Percentiles rank a stretch among this genome's conserved stretches.
Conservation (phyloP, 2,888 invertebrate genomes). For the Caenorhabditis drosophilae region DNA sequence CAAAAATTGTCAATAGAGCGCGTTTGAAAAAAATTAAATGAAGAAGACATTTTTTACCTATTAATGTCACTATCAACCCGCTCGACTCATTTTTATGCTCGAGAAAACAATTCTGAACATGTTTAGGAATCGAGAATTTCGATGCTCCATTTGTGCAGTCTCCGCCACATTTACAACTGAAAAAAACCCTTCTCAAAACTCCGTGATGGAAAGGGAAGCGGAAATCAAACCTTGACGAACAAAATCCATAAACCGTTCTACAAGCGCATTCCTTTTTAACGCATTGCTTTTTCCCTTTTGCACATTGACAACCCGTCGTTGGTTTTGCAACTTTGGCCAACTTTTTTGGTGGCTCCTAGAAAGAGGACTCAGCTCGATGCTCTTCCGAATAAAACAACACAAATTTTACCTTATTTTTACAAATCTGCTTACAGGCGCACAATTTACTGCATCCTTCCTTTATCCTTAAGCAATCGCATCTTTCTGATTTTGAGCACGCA, state of each 20-base stretch:
- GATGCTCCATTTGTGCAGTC: slow-evolving; percentile 69
- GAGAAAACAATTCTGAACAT: slow-evolving; percentile 68
- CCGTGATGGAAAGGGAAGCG: no score
- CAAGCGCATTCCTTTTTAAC: slow-evolving; percentile 69
- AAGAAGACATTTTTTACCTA: no score
- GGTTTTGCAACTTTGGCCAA: slow-evolving; percentile 65
- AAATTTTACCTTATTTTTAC: slow-evolving; percentile 68
- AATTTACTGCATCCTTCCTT: slow-evolving; percentile 68
- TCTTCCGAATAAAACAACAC: no score
- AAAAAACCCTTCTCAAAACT: neutral
- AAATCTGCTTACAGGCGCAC: slow-evolving; percentile 68
- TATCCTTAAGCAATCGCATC: slow-evolving; percentile 69
- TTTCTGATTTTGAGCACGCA: slow-evolving; percentile 66
- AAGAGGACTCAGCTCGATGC: no score
- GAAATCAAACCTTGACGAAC: slow-evolving; percentile 56
- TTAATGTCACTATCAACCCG: slow-evolving; percentile 67
- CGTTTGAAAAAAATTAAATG: no score
- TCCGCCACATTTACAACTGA: slow-evolving; percentile 67
- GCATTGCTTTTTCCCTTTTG: slow-evolving; percentile 69
- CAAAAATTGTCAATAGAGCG: no score
- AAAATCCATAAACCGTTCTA: slow-evolving; percentile 67
- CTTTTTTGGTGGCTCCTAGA: slow-evolving; percentile 66
- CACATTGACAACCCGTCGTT: slow-evolving; percentile 65
- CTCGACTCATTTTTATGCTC: slow-evolving; percentile 69
- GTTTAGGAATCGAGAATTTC: slow-evolving; percentile 68